Evolutionary conservation across 53 echinoderm and acorn worm species (phyloP).

Genomic region (Hippasteria phrygiana): DNA sequence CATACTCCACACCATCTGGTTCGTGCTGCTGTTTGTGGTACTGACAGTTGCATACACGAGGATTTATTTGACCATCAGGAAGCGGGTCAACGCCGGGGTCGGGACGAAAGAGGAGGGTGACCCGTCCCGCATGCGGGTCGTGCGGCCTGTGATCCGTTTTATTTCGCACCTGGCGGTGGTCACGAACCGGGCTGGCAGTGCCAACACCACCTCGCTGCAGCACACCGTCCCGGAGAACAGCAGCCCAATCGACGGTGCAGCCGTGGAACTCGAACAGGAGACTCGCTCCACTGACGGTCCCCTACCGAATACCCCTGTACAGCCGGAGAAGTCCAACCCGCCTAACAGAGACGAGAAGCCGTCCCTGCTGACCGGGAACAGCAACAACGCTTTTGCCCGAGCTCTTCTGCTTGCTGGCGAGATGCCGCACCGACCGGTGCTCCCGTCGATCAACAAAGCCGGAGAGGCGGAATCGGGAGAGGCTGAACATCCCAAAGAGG

Average conservation of each 20-base stretch:
- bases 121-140: constrained; percentile 19
- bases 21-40: constrained; percentile 17
- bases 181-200: constrained; percentile 16
- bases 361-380: not conserved
- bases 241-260: not conserved
- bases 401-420: constrained; percentile 25
- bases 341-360: not conserved
- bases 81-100: constrained; percentile 16
- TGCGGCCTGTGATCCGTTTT: constrained; percentile 43
- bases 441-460: constrained; percentile 13
- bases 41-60: constrained; percentile 27
- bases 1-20: constrained; percentile 38
- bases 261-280: not conserved
- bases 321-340: not conserved
- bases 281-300: not conserved
- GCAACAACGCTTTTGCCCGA: constrained; percentile 20
- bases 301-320: not conserved
- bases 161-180: constrained; percentile 35
- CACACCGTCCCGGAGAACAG: not conserved
- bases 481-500: not conserved
- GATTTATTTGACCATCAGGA: constrained; percentile 53
- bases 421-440: constrained; percentile 33
- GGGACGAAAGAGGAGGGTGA: not conserved
- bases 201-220: not conserved
- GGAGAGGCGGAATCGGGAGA: not conserved